Evolutionary conservation across 1,140 invertebrate species (phyloP).

Genomic region (Drosophila simulans): DNA sequence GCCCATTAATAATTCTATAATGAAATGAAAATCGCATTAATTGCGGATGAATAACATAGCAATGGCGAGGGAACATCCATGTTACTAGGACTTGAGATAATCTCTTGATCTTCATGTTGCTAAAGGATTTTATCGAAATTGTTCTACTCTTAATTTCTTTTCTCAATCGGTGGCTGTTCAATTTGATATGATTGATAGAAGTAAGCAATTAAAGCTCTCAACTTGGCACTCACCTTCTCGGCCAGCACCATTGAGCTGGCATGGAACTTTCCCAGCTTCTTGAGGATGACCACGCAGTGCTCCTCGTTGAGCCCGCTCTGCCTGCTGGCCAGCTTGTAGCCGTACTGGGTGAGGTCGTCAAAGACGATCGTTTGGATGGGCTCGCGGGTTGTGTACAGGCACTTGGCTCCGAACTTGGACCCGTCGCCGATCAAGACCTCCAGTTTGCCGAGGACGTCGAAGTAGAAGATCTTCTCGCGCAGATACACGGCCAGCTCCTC

Average conservation of each 20-base stretch:
- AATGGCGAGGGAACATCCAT: too few species aligned
- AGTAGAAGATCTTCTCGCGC: conserved; percentile 81
- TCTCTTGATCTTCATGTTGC: too few species aligned
- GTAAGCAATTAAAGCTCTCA: background rate
- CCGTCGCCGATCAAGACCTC: conserved; percentile 74
- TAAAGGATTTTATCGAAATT: too few species aligned
- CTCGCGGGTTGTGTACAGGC: conserved; percentile 72
- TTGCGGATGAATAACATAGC: too few species aligned
- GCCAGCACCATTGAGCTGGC: conserved; percentile 77
- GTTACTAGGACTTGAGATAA: too few species aligned
- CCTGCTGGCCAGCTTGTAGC: conserved; percentile 77
- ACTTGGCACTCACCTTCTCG: conserved; percentile 55
- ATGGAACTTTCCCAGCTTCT: conserved; percentile 79
- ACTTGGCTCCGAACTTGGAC: conserved; percentile 76
- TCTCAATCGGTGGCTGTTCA: too few species aligned
- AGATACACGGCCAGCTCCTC: conserved; percentile 76
- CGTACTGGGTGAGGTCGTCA: conserved; percentile 81
- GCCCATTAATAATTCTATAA: background rate
- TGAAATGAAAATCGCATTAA: background rate
- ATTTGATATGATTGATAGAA: too few species aligned
- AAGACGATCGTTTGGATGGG: conserved; percentile 83
- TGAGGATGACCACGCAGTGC: conserved; percentile 73
- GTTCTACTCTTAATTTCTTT: too few species aligned
- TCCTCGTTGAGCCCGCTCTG: conserved; percentile 78
- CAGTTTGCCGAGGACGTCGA: conserved; percentile 77